These are phyloP conservation scores for Alouatta palliata DNA, from an alignment of 2,113 vertebrate species.

Conservation along the genomic window DNA sequence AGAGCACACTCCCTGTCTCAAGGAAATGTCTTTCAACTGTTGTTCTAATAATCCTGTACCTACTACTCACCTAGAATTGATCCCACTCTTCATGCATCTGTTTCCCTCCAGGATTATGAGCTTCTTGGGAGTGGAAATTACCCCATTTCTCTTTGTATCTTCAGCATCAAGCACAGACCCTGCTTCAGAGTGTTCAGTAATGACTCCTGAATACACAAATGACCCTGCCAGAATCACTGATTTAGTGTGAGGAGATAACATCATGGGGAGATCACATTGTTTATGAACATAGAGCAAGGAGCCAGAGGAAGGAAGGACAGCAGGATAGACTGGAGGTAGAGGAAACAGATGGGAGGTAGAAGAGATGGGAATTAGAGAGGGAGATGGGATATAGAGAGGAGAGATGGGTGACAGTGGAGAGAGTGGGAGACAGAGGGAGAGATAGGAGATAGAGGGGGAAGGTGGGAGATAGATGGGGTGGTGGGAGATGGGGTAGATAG, in stretches of 20 bases:
- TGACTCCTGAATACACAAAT: too few species aligned
- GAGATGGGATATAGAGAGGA: too few species aligned
- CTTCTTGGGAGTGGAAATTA: background rate
- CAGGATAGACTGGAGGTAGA: background rate
- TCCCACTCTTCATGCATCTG: background rate
- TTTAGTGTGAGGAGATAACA: too few species aligned
- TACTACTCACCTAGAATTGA: background rate
- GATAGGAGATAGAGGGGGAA: too few species aligned
- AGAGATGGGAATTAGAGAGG: background rate
- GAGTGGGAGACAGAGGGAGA: too few species aligned
- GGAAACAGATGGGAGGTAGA: background rate
- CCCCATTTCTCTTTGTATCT: background rate
- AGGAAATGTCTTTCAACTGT: background rate
- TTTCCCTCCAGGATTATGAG: background rate
- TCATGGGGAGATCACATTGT: background rate
- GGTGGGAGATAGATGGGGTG: too few species aligned
- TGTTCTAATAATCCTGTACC: background rate
- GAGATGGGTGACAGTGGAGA: too few species aligned
- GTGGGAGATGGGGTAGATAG: too few species aligned
- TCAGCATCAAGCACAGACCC: background rate
- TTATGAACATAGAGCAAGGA: background rate
- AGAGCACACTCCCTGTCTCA: background rate
- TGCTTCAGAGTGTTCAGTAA: background rate
- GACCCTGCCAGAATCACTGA: background rate
- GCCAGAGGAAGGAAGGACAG: background rate